Conservation (phyloP, 2,113 vertebrate species). For the Nycticebus coucang region DNA sequence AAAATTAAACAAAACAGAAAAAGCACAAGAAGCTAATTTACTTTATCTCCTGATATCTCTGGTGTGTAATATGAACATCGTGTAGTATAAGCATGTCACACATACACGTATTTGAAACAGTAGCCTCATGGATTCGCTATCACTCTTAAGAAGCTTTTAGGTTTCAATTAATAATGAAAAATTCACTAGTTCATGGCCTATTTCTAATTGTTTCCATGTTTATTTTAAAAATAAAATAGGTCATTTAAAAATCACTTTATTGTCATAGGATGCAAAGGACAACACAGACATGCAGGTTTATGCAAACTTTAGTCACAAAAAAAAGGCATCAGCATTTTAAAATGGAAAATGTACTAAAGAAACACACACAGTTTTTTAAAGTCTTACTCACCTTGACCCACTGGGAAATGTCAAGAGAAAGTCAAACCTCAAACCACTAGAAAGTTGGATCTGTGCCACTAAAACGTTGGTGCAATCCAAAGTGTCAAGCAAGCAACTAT, state of each 20-base stretch:
- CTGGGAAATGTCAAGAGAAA: constrained; percentile 66
- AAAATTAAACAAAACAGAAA: neutral
- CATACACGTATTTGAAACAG: neutral
- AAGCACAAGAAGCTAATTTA: neutral
- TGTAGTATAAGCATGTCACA: neutral
- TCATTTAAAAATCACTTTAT: constrained; percentile 26
- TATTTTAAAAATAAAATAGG: neutral
- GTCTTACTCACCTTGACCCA: constrained; percentile 56
- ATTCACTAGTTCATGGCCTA: neutral
- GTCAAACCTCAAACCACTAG: constrained; percentile 52
- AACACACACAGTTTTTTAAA: constrained; percentile 56
- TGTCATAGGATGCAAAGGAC: constrained; percentile 27
- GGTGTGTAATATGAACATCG: neutral
- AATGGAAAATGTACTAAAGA: constrained; percentile 61
- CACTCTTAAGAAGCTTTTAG: constrained; percentile 11
- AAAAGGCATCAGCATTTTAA: constrained; percentile 60
- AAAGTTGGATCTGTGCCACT: constrained; percentile 46
- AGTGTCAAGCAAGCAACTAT: constrained; percentile 31
- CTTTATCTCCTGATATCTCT: neutral
- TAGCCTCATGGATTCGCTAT: neutral
- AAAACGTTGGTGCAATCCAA: constrained; percentile 34
- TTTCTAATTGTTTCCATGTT: constrained; percentile 41
- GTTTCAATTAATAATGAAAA: constrained; percentile 69
- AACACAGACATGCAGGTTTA: constrained; percentile 47
- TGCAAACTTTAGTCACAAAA: constrained; percentile 52